Evolutionary conservation across 2,888 invertebrate species (phyloP).

Genomic region (Metallyticus violacea): DNA sequence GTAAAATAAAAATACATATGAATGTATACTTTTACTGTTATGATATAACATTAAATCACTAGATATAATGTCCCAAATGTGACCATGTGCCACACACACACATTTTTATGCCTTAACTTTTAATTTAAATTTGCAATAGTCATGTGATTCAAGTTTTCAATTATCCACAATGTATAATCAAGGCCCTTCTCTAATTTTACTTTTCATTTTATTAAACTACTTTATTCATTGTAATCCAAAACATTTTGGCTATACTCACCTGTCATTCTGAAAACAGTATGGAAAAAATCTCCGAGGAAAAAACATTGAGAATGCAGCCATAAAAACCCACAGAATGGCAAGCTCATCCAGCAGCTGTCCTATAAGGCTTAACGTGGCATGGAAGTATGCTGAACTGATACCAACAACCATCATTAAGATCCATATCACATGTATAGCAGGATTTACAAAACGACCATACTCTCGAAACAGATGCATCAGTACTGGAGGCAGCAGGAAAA

Average conservation of each 20-base stretch:
- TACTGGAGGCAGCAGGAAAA: slow-evolving; percentile 73
- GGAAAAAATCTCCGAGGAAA: slow-evolving; percentile 69
- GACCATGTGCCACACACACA: no score
- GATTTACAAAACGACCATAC: slow-evolving; percentile 71
- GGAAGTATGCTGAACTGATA: slow-evolving; percentile 78
- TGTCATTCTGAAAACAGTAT: slow-evolving; percentile 60
- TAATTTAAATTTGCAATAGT: no score
- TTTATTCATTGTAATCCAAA: no score
- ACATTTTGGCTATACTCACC: slow-evolving; percentile 49
- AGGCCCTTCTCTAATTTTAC: no score
- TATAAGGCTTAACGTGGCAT: slow-evolving; percentile 77
- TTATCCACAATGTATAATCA: no score
- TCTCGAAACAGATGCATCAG: slow-evolving; percentile 74
- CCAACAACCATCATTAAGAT: slow-evolving; percentile 75
- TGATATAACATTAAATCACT: no score
- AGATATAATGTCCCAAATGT: no score
- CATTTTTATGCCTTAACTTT: no score
- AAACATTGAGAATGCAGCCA: slow-evolving; percentile 75
- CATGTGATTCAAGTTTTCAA: no score
- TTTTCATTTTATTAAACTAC: no score
- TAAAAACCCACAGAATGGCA: slow-evolving; percentile 78
- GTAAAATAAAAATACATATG: no score
- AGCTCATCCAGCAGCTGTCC: slow-evolving; percentile 78
- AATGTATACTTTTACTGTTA: no score
- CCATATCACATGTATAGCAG: slow-evolving; percentile 79